Conservation (phyloP, 2,113 vertebrate genomes). For the Pimephales promelas region DNA sequence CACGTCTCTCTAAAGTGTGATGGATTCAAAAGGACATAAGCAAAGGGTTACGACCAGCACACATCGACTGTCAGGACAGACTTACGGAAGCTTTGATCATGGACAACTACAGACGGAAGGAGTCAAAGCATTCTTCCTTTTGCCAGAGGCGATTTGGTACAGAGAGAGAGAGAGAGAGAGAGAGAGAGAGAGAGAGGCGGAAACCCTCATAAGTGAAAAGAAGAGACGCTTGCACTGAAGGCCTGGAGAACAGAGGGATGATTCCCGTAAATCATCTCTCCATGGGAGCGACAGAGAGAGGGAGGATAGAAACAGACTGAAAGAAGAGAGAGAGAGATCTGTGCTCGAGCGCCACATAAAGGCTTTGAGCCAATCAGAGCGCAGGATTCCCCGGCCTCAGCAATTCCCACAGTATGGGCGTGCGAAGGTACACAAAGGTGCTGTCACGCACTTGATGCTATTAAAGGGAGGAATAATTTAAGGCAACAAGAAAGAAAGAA, state of each 20-base stretch:
- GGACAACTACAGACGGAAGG: slow-evolving; percentile 44
- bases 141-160: slow-evolving; percentile 46
- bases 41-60: slow-evolving; percentile 37
- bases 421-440: slow-evolving; percentile 24
- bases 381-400: not conserved
- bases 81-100: slow-evolving; percentile 56
- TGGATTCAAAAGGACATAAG: slow-evolving; percentile 35
- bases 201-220: slow-evolving; percentile 15
- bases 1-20: slow-evolving; percentile 13
- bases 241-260: slow-evolving; percentile 46
- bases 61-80: slow-evolving; percentile 46
- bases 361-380: slow-evolving; percentile 27
- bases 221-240: slow-evolving; percentile 21
- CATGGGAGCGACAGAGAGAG: not conserved
- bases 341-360: slow-evolving; percentile 12
- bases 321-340: slow-evolving; percentile 1
- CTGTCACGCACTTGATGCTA: slow-evolving; percentile 26
- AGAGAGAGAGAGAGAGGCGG: not conserved
- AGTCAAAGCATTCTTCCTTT: slow-evolving; percentile 42
- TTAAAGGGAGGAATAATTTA: slow-evolving; percentile 2
- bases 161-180: slow-evolving; percentile 21
- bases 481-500: not conserved
- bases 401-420: slow-evolving; percentile 19
- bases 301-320: slow-evolving; percentile 9
- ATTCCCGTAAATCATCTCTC: slow-evolving; percentile 45